Base-by-base conservation (phyloP, 2,797 vertebrate species). In the Lophius americanus region DNA sequence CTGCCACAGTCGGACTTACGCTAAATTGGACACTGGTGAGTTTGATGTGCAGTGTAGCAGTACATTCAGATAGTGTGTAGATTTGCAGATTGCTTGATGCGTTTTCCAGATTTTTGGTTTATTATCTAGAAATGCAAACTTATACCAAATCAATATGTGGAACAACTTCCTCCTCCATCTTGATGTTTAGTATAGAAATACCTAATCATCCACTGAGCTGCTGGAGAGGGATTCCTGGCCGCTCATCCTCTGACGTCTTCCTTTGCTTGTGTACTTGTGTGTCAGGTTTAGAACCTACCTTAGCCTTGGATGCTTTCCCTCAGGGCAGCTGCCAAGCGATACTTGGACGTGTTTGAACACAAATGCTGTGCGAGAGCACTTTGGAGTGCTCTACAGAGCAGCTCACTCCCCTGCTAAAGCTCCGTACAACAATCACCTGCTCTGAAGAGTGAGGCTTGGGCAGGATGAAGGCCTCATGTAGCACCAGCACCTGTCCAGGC, bases 311-410 rank as follows among this genome's bases (percentile, higher is more conserved):
- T 51, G 42, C 12, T 12, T 67, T 79, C 74, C 76, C 73, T 66
- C 52, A 59, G 66, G 62, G 75, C 72, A 52, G 70, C 82, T 84
- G 89, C 88, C 88, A 91, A 86, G 86, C 47, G 39, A 73, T 76
- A 85, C 89, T 90, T 86, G 83, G 78, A 89, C 81, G 78, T 78
- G 75, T 68, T 65, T 87, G 56, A 81, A 51, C 70, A 12, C 64
- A 58, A 52, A 23, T 51, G 66, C 74, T 79, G 66, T 72, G 68
- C 75, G 62, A 77, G 66, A 86, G 72, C 68, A 77, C 79, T 88
- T 85, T 83, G 85, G 76, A 87, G 85, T 76, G 60, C 67, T 68
- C 73, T 60, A 85, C 78, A 81, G 66, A 78, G 75, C 60, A 14
- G 73, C 60, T 62, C 70, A 44, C 75, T 85, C 64, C 48, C 63